Evolutionary conservation across 2,888 invertebrate species (phyloP), one percentile per base, ranked within the genome.

Genomic region (Helleia helle): DNA sequence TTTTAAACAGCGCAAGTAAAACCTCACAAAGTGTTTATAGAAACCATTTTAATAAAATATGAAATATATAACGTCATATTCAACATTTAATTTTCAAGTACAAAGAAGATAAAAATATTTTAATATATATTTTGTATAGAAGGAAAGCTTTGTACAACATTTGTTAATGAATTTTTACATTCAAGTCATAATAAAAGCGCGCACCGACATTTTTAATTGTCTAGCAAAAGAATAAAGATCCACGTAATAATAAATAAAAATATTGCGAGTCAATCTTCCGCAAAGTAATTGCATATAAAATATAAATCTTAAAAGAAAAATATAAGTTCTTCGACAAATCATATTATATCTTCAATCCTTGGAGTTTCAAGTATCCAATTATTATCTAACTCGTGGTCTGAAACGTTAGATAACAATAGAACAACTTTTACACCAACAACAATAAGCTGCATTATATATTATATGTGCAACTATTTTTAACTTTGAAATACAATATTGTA

Each of bases 281-380:
- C 18, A 15, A n/a, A n/a, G 7, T 11, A 31, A 31, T 28, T 12
- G 27, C 17, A n/a, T 13, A 9, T 15, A 13, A 30, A 17, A 15
- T 7, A 31, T 31, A 31, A 31, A 18, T 18, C 31, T 31, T 31
- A 4, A 5, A 18, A 5, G 6, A 11, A 18, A 18, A 30, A 11
- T 17, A n/a, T n/a, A n/a, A 31, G 31, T 17, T 26, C n/a, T 27
- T 30, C 37, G 22, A 42, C 25, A 42, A 42, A 37, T 38, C 30
- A 26, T 22, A 14, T 30, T 13, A 24, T 37, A 30, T 31, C 37
- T 42, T 31, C 18, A 31, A 31, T 22, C 25, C 37, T 17, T 28
- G 18, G 14, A 31, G 38, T 34, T 36, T 41, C 38, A 38, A 41
- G 44, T 44, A 44, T 41, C 44, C 41, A 44, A 41, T 44, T 41